Percentiles rank a stretch among this genome's conserved stretches.
phyloP scores from a whole-genome alignment of 2,888 invertebrate species.

The Emesis furor region DNA sequence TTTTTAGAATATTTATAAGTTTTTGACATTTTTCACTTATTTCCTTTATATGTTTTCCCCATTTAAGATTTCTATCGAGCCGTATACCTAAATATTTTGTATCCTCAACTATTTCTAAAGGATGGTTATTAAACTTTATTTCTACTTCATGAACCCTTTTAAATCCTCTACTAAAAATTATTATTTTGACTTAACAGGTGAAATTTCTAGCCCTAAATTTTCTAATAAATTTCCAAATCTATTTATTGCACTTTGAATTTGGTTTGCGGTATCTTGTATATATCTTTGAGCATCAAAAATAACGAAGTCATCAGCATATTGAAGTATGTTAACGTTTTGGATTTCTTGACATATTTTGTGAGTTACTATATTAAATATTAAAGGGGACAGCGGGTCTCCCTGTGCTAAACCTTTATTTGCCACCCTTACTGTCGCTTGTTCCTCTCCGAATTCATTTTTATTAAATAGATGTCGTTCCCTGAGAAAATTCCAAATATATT shows the following conservation, averaged over 20 bases:
- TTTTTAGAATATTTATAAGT: constrained; percentile 20
- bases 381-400: background rate
- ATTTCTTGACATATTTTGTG: constrained; percentile 25
- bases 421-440: constrained; percentile 10
- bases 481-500: constrained; percentile 48
- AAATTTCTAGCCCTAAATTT: background rate
- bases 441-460: background rate
- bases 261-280: background rate
- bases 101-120: background rate
- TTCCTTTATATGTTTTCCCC: constrained; percentile 19
- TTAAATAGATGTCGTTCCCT: constrained; percentile 11
- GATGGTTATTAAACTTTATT: background rate
- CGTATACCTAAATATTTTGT: constrained; percentile 26
- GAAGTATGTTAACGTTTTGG: background rate
- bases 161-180: too few species aligned
- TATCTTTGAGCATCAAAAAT: background rate
- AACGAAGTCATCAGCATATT: constrained; percentile 59
- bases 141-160: background rate
- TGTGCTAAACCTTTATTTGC: background rate
- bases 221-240: background rate
- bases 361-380: constrained; percentile 52
- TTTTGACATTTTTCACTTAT: background rate
- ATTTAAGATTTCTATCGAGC: background rate
- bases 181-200: background rate
- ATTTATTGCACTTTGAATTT: background rate